These are phyloP conservation scores for Orthonyx spaldingii DNA, from an alignment of 2,113 vertebrate species.

Conservation along the genomic window DNA sequence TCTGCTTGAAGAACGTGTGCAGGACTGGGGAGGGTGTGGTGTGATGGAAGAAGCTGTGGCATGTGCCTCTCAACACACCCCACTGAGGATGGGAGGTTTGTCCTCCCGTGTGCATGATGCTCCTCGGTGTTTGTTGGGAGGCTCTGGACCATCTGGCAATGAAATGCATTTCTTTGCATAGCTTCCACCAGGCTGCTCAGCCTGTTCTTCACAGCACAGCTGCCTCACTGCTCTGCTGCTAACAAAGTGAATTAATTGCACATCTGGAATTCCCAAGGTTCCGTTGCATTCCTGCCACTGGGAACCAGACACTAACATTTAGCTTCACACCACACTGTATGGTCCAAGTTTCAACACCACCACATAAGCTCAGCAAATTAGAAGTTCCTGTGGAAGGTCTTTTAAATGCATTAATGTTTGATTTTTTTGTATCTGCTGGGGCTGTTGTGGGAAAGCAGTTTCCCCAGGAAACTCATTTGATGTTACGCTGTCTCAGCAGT, in stretches of 20 bases:
- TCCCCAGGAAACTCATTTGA: background rate
- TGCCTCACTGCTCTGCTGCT: background rate
- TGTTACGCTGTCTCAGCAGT: rapidly evolving
- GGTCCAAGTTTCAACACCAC: background rate
- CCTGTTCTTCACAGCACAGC: background rate
- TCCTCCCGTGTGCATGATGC: background rate
- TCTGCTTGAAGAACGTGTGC: background rate
- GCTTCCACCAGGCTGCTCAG: background rate
- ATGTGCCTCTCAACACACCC: rapidly evolving
- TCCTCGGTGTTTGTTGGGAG: background rate
- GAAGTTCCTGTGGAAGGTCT: background rate
- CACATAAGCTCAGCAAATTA: background rate
- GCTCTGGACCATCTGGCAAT: background rate
- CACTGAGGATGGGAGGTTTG: background rate
- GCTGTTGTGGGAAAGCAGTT: background rate
- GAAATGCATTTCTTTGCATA: background rate
- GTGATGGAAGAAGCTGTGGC: background rate
- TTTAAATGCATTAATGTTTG: background rate
- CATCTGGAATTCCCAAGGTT: background rate
- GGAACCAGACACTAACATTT: background rate
- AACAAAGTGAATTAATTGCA: background rate
- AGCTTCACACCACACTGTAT: background rate
- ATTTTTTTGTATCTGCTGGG: background rate
- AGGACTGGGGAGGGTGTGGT: background rate
- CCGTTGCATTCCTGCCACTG: background rate